phyloP scores from a whole-genome alignment of 2,797 vertebrate species.

The Sebastes glaucus region DNA sequence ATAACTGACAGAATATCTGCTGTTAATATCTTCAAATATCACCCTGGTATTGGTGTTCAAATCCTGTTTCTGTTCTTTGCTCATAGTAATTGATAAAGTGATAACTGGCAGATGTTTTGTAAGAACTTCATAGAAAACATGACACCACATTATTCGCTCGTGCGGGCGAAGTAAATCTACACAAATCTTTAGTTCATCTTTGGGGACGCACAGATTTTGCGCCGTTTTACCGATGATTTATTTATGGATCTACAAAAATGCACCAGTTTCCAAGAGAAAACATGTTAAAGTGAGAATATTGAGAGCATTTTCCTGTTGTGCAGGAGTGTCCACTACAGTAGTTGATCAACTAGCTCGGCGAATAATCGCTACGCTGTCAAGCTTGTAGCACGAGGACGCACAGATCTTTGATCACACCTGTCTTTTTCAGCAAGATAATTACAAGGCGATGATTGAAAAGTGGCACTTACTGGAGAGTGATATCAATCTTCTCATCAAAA shows the following conservation, averaged over 20 bases:
- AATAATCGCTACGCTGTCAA: no score
- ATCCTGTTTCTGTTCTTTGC: neutral
- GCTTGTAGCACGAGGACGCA: no score
- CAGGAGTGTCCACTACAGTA: rapidly evolving
- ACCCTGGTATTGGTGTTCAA: neutral
- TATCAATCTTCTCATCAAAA: neutral
- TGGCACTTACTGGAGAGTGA: neutral
- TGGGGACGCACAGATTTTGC: no score
- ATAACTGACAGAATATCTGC: neutral
- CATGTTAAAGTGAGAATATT: neutral
- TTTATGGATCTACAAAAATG: no score
- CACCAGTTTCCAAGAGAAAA: neutral
- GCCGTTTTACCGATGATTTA: no score
- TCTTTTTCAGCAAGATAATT: no score
- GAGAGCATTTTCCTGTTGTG: no score
- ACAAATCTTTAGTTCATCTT: no score
- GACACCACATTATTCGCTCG: neutral
- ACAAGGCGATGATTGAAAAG: no score
- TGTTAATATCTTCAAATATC: neutral
- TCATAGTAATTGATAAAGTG: neutral
- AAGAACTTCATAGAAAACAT: rapidly evolving
- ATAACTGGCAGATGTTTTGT: neutral
- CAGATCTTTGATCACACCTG: no score
- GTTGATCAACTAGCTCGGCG: no score
- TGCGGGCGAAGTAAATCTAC: no score